A percentile compares a stretch with the other conserved stretches of the same genome.
phyloP scores from a whole-genome alignment of 2,888 invertebrate genomes.

The Dioctria linearis region DNA sequence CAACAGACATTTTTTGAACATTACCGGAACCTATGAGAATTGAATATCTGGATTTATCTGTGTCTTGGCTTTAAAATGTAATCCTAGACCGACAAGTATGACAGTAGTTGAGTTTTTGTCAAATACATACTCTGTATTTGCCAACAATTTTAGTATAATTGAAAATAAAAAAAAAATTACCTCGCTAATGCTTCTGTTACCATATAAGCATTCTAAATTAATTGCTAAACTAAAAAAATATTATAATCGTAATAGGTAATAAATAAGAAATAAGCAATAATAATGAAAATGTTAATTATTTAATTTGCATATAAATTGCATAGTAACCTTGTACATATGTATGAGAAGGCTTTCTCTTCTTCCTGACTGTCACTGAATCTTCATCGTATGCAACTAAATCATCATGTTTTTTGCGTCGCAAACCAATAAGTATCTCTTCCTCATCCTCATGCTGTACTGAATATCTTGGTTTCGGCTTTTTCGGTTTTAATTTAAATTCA shows the following conservation, averaged over 20 bases:
- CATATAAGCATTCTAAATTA: constrained; percentile 67
- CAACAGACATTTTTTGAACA: too few species aligned
- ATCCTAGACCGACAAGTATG: too few species aligned
- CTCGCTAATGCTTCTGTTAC: constrained; percentile 69
- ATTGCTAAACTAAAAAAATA: constrained; percentile 56
- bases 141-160: too few species aligned
- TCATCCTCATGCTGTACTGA: constrained; percentile 75
- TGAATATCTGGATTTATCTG: too few species aligned
- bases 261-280: constrained; percentile 41
- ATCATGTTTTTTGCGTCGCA: constrained; percentile 72
- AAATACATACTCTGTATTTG: too few species aligned
- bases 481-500: constrained; percentile 71
- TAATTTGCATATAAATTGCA: neutral
- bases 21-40: too few species aligned
- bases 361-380: constrained; percentile 79
- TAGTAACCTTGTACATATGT: constrained; percentile 79
- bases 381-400: constrained; percentile 75
- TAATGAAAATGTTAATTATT: constrained; percentile 5
- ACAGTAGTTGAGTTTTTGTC: too few species aligned
- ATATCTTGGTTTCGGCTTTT: constrained; percentile 71
- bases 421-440: constrained; percentile 73
- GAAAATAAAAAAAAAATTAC: constrained; percentile 57
- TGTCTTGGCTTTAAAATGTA: too few species aligned
- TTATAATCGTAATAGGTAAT: constrained; percentile 22
- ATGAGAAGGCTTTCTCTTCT: constrained; percentile 79